A percentile compares a stretch with the other conserved stretches of the same genome.
These are phyloP conservation scores for Heterotis niloticus DNA, from an alignment of 2,113 vertebrate species.

Conservation along the genomic window DNA sequence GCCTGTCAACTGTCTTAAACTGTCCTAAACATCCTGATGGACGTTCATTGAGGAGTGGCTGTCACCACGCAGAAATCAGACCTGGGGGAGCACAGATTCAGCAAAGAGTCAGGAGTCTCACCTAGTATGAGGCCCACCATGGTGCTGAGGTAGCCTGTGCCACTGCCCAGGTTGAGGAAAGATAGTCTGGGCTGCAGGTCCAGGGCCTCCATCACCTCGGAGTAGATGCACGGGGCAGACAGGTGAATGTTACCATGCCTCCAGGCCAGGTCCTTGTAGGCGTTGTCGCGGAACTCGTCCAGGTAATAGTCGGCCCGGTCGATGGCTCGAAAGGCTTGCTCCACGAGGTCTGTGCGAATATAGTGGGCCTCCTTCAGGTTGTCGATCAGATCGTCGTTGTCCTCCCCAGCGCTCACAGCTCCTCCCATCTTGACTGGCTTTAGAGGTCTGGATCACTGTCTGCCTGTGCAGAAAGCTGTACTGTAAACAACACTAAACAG, in stretches of 20 bases:
- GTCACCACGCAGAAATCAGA: background rate
- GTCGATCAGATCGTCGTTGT: conserved; percentile 94
- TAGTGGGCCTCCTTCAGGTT: conserved; percentile 95
- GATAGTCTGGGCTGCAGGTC: conserved; percentile 89
- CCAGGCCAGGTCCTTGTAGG: conserved; percentile 95
- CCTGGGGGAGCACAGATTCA: background rate
- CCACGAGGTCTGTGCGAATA: conserved; percentile 88
- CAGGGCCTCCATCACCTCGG: conserved; percentile 96
- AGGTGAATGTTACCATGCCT: conserved; percentile 95
- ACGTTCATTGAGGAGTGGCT: background rate
- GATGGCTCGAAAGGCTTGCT: conserved; percentile 87
- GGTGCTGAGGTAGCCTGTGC: conserved; percentile 94
- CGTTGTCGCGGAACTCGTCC: conserved; percentile 94
- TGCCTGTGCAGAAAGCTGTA: conserved; percentile 6
- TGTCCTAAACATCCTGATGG: background rate
- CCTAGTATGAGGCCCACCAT: conserved; percentile 97
- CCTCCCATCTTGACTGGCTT: conserved; percentile 78
- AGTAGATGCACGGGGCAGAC: conserved; percentile 95
- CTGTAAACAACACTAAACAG: too few species aligned
- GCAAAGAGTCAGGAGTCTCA: conserved; percentile 49
- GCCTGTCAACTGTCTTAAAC: background rate
- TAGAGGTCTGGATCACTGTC: conserved; percentile 14
- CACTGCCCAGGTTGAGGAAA: conserved; percentile 92
- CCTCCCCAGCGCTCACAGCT: conserved; percentile 92
- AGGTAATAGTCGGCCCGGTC: conserved; percentile 94